Conservation (phyloP, 2,888 invertebrate species). For the Latheticus oryzae region DNA sequence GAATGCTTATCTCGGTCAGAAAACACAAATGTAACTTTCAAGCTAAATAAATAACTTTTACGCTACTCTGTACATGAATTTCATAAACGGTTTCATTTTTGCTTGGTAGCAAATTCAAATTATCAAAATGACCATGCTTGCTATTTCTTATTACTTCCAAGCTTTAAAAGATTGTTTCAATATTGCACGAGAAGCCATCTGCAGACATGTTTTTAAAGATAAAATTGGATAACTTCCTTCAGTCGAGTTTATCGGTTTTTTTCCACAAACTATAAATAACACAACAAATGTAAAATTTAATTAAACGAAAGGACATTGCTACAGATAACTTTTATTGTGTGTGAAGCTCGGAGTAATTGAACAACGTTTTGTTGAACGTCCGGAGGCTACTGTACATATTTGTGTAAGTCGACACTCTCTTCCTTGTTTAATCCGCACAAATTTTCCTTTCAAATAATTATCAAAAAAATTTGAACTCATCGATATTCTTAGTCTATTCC, state of each 20-base stretch:
- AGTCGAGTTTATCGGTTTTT: conserved; percentile 19
- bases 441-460: too few species aligned
- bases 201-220: conserved; percentile 28
- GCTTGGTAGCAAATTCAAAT: conserved; percentile 4
- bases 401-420: conserved; percentile 41
- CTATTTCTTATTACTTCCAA: conserved; percentile 16
- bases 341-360: too few species aligned
- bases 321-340: conserved; percentile 26
- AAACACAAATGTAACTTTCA: too few species aligned
- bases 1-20: too few species aligned
- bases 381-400: conserved; percentile 40
- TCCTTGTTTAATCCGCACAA: conserved; percentile 42
- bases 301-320: conserved; percentile 20
- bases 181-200: conserved; percentile 20
- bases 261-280: conserved; percentile 25
- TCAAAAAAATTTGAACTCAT: too few species aligned
- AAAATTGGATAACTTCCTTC: conserved; percentile 25
- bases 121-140: conserved; percentile 1
- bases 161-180: conserved; percentile 20
- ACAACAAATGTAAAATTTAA: conserved; percentile 28
- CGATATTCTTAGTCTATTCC: conserved; percentile 12
- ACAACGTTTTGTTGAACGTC: conserved; percentile 35
- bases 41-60: too few species aligned
- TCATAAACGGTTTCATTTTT: conserved; percentile 4
- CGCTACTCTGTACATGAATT: too few species aligned